Percentiles rank a stretch among this genome's conserved stretches.
These are phyloP conservation scores for Peromyscus polionotus DNA, from an alignment of 2,113 vertebrate genomes.

Conservation along the genomic window DNA sequence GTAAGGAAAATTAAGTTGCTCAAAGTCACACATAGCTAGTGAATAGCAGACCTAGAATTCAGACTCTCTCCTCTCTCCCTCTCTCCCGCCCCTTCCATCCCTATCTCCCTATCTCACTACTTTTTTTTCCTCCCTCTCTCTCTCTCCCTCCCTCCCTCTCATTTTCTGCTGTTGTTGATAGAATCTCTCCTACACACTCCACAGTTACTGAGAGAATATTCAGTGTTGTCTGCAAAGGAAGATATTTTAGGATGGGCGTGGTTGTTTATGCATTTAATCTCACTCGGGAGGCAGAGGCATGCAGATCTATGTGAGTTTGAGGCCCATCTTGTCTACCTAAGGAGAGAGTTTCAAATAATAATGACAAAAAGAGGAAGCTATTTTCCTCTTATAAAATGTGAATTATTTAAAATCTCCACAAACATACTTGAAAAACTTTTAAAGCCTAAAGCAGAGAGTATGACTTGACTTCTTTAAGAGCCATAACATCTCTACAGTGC, in stretches of 20 bases:
- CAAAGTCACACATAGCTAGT: neutral
- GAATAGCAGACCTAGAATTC: neutral
- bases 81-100: no score
- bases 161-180: neutral
- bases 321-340: neutral
- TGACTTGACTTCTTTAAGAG: neutral
- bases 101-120: neutral
- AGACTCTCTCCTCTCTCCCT: no score
- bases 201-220: neutral
- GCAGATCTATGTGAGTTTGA: neutral
- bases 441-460: neutral
- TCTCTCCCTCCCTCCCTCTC: neutral
- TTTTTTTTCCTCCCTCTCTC: neutral
- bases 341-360: neutral
- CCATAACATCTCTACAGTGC: neutral
- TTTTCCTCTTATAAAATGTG: neutral
- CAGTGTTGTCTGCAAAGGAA: slow-evolving; percentile 26
- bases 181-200: neutral
- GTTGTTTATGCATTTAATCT: neutral
- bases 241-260: neutral
- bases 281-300: neutral
- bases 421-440: neutral
- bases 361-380: neutral
- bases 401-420: slow-evolving; percentile 45
- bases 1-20: neutral